Conservation (phyloP, 64 coral and sea anemone species). For the Porites lutea region DNA sequence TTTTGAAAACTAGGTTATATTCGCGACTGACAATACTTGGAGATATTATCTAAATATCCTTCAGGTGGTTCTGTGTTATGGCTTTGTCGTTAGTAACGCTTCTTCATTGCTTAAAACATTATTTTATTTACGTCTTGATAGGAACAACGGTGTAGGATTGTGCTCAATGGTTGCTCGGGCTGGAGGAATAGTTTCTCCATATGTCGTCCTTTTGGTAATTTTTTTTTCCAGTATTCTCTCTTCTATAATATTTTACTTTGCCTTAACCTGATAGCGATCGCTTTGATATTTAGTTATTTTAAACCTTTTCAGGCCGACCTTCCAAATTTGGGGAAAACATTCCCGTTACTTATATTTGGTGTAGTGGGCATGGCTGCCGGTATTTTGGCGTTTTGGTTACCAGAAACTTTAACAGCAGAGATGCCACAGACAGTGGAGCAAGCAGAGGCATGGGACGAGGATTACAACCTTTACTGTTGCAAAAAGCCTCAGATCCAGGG, state of each 20-base stretch:
- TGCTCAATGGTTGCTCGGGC: slow-evolving; percentile 77
- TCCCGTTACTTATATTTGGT: slow-evolving; percentile 71
- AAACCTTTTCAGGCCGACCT: slow-evolving; percentile 43
- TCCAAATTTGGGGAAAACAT: slow-evolving; percentile 37
- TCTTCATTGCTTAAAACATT: background rate
- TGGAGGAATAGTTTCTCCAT: slow-evolving; percentile 87
- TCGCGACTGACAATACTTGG: no score
- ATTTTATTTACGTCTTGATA: background rate
- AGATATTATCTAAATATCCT: no score
- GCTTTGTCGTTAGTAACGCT: no score
- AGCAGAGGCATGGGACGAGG: slow-evolving; percentile 77
- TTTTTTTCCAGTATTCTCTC: no score
- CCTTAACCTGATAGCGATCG: no score
- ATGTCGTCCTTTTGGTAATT: slow-evolving; percentile 75
- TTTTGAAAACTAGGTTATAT: background rate
- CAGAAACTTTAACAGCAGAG: slow-evolving; percentile 63
- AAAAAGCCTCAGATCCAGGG: background rate
- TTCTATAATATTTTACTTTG: no score
- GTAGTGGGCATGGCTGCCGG: slow-evolving; percentile 60
- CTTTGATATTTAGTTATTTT: no score
- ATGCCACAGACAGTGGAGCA: slow-evolving; percentile 80
- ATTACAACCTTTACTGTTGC: slow-evolving; percentile 55
- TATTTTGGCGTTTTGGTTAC: slow-evolving; percentile 51
- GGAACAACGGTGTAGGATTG: slow-evolving; percentile 80
- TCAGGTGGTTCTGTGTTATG: no score